Evolutionary conservation across 2,888 invertebrate genomes (phyloP), one percentile per base, ranked within the genome.

Genomic region (Drosophila aldrichi): DNA sequence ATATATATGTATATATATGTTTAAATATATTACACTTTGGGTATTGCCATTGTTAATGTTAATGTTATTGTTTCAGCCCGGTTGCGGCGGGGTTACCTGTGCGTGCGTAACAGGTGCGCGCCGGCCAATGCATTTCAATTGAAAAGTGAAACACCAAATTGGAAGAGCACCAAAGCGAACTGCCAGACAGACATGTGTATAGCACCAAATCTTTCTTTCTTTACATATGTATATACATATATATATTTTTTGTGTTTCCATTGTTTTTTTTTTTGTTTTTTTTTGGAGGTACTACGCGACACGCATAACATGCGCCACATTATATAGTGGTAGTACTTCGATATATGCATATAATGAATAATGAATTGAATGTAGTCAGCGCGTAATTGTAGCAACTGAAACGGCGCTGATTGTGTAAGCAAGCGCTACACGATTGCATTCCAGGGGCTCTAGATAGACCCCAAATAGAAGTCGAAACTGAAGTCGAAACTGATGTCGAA

Each of bases 61-160:
- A 77, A 70, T 77, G 67, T 70, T 77, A 77, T 77, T 77, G 74
- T 70, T 74, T 70, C 74, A 64, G 43, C 60, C 51, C 51, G n/a
- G 62, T 43, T 68, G 59, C 72, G 25, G 14, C 8, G 22, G 20
- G 34, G 16, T 40, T 54, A 55, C 46, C 52, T 62, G 64, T 65
- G 61, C 64, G 70, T 78, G 81, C 83, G 81, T 83, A 86, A 85
- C 82, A 84, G 85, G 85, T 85, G 85, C 70, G 85, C 70, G 69
- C 61, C 69, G 62, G 54, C 43, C 79, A 84, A 57, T 85, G 85
- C 85, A 85, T 85, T 85, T 87, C 82, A 85, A 85, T 87, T 85
- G 69, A 73, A 77, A 74, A 77, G 74, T 70, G 77, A 70, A 77
- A 70, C 70, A 77, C 65, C 32, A 36, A 65, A 60, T 76, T 69